Evolutionary conservation across 2,888 invertebrate genomes (phyloP).

Genomic region (Lycaena phlaeas): DNA sequence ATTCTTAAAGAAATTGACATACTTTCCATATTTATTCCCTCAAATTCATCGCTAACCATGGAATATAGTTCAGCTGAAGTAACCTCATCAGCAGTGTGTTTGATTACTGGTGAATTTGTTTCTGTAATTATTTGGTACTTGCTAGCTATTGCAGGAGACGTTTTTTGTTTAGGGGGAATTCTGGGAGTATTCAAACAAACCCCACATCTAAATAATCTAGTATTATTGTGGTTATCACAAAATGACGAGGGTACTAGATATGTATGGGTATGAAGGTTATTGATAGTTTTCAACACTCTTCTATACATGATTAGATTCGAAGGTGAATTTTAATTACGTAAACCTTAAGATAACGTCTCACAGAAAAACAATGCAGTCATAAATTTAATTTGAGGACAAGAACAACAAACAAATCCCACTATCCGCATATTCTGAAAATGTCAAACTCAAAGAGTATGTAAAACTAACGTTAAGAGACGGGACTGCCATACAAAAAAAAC

Average conservation of each 20-base stretch:
- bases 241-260: background rate
- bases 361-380: slow-evolving; percentile 7
- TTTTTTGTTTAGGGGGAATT: slow-evolving; percentile 42
- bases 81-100: slow-evolving; percentile 81
- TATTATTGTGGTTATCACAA: background rate
- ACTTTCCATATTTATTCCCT: slow-evolving; percentile 75
- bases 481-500: too few species aligned
- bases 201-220: slow-evolving; percentile 44
- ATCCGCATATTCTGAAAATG: background rate
- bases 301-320: slow-evolving; percentile 8
- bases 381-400: slow-evolving; percentile 3
- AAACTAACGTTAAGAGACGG: too few species aligned
- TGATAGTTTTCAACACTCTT: slow-evolving; percentile 4
- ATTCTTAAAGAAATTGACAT: slow-evolving; percentile 29
- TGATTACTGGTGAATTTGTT: slow-evolving; percentile 77
- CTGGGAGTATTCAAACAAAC: slow-evolving; percentile 49
- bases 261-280: background rate
- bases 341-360: slow-evolving; percentile 1
- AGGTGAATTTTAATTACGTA: slow-evolving; percentile 5
- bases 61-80: slow-evolving; percentile 34
- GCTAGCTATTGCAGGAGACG: slow-evolving; percentile 58
- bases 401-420: background rate
- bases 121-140: slow-evolving; percentile 83
- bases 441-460: too few species aligned
- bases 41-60: slow-evolving; percentile 73